Evolutionary conservation across 2,113 vertebrate genomes (phyloP), one percentile per base, ranked within the genome.

Genomic region (Rhynchomys soricoides): DNA sequence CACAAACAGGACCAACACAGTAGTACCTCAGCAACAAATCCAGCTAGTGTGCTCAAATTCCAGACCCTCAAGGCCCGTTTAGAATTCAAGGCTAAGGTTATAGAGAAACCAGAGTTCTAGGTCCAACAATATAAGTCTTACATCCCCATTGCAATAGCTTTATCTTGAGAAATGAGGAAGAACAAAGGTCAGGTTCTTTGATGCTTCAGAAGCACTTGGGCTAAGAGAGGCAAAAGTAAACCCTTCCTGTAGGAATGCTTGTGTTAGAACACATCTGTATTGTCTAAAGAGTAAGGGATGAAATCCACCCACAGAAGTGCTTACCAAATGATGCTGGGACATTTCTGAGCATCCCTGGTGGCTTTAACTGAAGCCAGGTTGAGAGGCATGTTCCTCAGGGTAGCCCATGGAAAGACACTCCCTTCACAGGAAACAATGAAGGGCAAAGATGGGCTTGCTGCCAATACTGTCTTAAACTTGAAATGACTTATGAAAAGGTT

Each of bases 221-320:
- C 48, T 90, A 48, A 88, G 68, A 85, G n/a, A 89, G 91, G n/a
- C 57, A 73, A 93, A 88, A 86, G 29, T 12, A 55, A 88, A 15
- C 0, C 2, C 15, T n/a, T 55, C 64, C 19, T 22, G 0, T 50
- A 70, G 66, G 40, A n/a, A 62, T 50, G 48, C 75, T 40, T 73
- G 21, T 29, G 26, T 52, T 64, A 57, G 0, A 79, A 62, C 62
- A 70, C 37, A 45, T 55, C 57, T 90, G 50, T 81, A 4, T 75
- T 52, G 64, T 64, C 88, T 74, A 37, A 70, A n/a, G 52, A 85
- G 7, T 29, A 93, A 3, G 50, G 4, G 57, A 55, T 48, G 4
- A 15, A 59, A n/a, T 26, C 68, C 34, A 70, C 31, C 37, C 21
- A 24, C 31, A 21, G 31, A 52, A 34, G 34, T 5, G 52, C 21